Evolutionary conservation across 2,888 invertebrate species (phyloP).

Genomic region (Plutella xylostella): DNA sequence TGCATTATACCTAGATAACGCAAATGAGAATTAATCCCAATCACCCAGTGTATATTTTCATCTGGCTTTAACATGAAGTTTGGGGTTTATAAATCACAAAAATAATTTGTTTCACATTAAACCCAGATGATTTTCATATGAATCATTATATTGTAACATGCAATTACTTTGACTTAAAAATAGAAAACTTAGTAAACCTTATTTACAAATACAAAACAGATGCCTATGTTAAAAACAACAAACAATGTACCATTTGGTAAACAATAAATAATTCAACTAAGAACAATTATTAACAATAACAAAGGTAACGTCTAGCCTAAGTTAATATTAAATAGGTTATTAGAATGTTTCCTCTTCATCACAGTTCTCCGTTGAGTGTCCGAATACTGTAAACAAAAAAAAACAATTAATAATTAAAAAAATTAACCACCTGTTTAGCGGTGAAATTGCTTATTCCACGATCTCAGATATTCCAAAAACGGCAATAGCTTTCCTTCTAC

Average conservation of each 20-base stretch:
- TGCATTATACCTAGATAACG: constrained; percentile 60
- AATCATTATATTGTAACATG: constrained; percentile 24
- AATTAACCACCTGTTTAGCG: too few relatives aligned
- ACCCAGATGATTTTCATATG: background rate
- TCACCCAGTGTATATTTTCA: too few relatives aligned
- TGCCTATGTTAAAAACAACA: constrained; percentile 34
- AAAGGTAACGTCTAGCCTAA: constrained; percentile 49
- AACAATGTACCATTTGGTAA: constrained; percentile 48
- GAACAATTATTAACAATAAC: constrained; percentile 50
- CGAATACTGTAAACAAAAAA: constrained; percentile 81
- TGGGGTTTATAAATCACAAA: too few relatives aligned
- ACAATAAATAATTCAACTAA: constrained; percentile 49
- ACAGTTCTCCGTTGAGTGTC: constrained; percentile 88
- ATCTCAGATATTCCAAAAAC: too few relatives aligned
- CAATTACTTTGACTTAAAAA: constrained; percentile 46
- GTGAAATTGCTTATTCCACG: too few relatives aligned
- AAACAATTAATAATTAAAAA: background rate
- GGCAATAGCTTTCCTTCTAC: too few relatives aligned
- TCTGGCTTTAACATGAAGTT: too few relatives aligned
- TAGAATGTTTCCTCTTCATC: constrained; percentile 88
- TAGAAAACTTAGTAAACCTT: constrained; percentile 39
- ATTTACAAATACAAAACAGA: constrained; percentile 45
- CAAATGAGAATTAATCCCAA: constrained; percentile 48
- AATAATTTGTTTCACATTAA: too few relatives aligned
- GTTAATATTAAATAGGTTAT: constrained; percentile 15